A percentile compares a stretch with the other conserved stretches of the same genome.
Conservation (phyloP, 2,797 vertebrate genomes). For the Tokudaia muenninki region DNA sequence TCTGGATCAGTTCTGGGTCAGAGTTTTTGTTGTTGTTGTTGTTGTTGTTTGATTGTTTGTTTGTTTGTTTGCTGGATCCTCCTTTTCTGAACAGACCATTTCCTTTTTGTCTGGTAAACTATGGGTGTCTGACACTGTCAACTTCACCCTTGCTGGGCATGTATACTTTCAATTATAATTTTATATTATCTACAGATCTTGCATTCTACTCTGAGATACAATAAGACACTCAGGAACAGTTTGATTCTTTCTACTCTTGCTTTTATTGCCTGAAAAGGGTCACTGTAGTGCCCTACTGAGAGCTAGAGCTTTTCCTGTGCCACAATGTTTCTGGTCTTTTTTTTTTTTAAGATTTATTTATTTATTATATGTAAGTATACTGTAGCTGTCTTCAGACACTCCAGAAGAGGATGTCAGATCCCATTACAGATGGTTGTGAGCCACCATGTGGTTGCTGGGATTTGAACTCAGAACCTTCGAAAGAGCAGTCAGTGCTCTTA, state of each 20-base stretch:
- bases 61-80: neutral
- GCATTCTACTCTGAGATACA: constrained; percentile 14
- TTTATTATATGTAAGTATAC: too few species aligned
- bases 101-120: neutral
- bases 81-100: neutral
- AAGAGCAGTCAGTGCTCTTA: too few species aligned
- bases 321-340: neutral
- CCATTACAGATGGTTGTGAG: too few species aligned
- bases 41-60: too few species aligned
- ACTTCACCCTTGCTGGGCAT: constrained; percentile 12
- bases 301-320: neutral
- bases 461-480: too few species aligned
- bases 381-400: too few species aligned
- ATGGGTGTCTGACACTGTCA: neutral
- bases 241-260: constrained; percentile 9
- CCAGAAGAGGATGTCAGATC: too few species aligned
- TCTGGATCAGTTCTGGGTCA: neutral
- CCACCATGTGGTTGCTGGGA: too few species aligned
- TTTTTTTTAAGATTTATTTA: too few species aligned
- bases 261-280: neutral
- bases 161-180: neutral
- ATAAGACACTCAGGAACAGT: neutral
- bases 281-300: neutral
- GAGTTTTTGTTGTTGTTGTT: neutral
- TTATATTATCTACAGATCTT: neutral